Evolutionary conservation across 2,113 vertebrate genomes (phyloP).

Genomic region (Candoia aspera): DNA sequence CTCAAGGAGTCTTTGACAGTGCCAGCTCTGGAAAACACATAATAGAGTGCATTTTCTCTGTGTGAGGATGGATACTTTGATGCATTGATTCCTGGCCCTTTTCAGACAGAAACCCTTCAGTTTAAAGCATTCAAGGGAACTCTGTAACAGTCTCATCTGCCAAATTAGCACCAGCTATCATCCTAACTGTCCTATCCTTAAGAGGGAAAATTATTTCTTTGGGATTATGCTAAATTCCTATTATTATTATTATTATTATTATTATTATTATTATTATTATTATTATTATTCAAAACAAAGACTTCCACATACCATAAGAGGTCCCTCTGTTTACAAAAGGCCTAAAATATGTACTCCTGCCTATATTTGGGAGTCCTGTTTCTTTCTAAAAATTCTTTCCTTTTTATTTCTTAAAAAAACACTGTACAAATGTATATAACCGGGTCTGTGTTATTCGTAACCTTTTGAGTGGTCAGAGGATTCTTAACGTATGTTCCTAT

Average conservation of each 20-base stretch:
- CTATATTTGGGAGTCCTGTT: neutral
- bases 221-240: neutral
- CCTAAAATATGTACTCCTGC: neutral
- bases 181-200: neutral
- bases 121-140: constrained; percentile 22
- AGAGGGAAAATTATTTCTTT: neutral
- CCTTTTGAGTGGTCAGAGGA: neutral
- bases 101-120: constrained; percentile 27
- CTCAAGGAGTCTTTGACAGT: constrained; percentile 25
- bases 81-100: neutral
- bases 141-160: constrained; percentile 15
- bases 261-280: neutral
- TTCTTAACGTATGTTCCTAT: neutral
- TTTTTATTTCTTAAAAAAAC: neutral
- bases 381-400: neutral
- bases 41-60: constrained; percentile 41
- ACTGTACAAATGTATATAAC: neutral
- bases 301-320: neutral
- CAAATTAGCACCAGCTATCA: neutral
- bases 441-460: neutral
- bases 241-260: neutral
- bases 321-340: neutral
- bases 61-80: neutral
- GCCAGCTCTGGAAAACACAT: neutral
- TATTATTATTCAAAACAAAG: neutral